A percentile compares a stretch with the other conserved stretches of the same genome.
phyloP scores from a whole-genome alignment of 2,797 vertebrate genomes.

The Hipposideros larvatus region DNA sequence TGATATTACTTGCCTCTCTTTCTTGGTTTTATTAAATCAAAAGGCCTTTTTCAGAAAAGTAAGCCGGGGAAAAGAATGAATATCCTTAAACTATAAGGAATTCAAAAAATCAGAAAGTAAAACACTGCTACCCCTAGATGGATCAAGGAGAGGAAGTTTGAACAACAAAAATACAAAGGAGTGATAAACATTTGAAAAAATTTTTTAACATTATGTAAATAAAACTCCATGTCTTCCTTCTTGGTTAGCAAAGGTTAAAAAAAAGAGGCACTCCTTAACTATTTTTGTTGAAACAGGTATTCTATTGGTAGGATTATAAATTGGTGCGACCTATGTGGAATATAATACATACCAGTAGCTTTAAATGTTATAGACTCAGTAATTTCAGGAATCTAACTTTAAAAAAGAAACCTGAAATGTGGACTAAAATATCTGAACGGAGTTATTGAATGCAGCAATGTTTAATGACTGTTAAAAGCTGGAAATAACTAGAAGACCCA shows the following conservation, averaged over 20 bases:
- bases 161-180: not conserved
- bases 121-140: not conserved
- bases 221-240: not conserved
- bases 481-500: constrained; percentile 26
- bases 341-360: not conserved
- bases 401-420: constrained; percentile 44
- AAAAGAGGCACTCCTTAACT: not conserved
- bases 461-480: not conserved
- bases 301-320: not conserved
- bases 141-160: not conserved
- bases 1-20: not conserved
- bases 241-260: constrained; percentile 33
- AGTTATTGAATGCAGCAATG: not conserved
- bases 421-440: not conserved
- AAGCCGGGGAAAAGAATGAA: not conserved
- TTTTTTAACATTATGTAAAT: not conserved
- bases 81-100: not conserved
- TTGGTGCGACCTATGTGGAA: not conserved
- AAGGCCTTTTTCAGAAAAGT: constrained; percentile 16
- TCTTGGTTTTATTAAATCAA: constrained; percentile 5
- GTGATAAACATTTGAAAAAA: not conserved
- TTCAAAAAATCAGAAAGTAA: not conserved
- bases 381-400: constrained; percentile 24
- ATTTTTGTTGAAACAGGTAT: constrained; percentile 19
- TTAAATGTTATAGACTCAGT: constrained; percentile 29